Evolutionary conservation across 2,888 invertebrate genomes (phyloP), one percentile per base, ranked within the genome.

Genomic region (Augiades crinisus): DNA sequence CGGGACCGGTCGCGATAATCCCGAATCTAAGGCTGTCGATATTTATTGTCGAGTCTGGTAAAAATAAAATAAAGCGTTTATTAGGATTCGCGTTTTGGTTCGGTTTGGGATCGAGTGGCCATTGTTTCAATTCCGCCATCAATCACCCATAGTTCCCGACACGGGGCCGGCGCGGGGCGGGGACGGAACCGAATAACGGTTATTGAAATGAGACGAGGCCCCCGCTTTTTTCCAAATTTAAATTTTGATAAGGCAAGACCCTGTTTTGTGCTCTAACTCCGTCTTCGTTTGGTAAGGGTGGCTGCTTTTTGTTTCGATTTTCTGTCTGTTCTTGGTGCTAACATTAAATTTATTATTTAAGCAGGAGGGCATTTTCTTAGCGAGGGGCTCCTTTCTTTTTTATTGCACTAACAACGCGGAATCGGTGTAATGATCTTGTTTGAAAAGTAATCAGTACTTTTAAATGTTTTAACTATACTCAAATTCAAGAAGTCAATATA

Each of bases 171-270:
- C 62, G 66, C 60, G 60, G 68, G 60, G 61, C 49, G 58, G 56
- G 56, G 54, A 44, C 70, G 73, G 75, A 72, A 68, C 66, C 75
- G 78, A 78, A 78, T 89, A 89, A 89, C 89, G 89, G 89, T 89
- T 89, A 89, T 89, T 89, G 89, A 89, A 89, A 89, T 88, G 88
- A 88, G 86, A 77, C 76, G 74, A 72, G 76, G 79, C 77, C 79
- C 81, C 78, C 79, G 85, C 83, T 86, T 86, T 88, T 88, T 88
- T 81, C 81, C 79, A 81, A 88, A 89, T 89, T 88, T 89, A 89
- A 89, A 88, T 89, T 88, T 88, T 89, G 88, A 88, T 89, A 89
- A 88, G 88, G 88, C 87, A 75, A 83, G 77, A 74, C 78, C 79
- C 80, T 80, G 87, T 88, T 88, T 85, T 79, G 79, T 79, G 78